Evolutionary conservation across 2,888 invertebrate genomes (phyloP).

Genomic region (Acrocyrtus sp.): DNA sequence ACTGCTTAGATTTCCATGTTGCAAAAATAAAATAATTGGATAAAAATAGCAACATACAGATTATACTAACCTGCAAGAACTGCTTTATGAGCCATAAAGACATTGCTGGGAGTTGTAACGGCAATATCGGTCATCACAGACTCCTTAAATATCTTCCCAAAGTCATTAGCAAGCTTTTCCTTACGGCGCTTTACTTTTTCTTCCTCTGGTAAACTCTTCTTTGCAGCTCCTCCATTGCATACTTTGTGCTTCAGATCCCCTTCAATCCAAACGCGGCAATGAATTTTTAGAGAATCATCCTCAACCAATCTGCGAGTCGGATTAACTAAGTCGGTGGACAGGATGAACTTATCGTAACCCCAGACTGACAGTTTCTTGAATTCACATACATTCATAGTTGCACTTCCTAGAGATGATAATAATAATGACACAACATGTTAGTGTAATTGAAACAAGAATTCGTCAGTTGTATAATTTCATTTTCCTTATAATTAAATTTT

Average conservation of each 20-base stretch:
- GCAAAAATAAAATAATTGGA: not conserved
- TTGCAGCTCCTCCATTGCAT: conserved; percentile 55
- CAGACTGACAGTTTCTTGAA: conserved; percentile 61
- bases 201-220: conserved; percentile 46
- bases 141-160: conserved; percentile 38
- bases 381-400: conserved; percentile 61
- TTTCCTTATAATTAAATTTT: too few species aligned
- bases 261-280: conserved; percentile 63
- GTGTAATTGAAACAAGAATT: too few species aligned
- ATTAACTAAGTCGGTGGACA: conserved; percentile 48
- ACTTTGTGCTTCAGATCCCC: conserved; percentile 59
- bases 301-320: conserved; percentile 56
- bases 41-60: not conserved
- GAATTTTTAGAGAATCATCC: conserved; percentile 59
- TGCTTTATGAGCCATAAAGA: conserved; percentile 61
- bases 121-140: conserved; percentile 52
- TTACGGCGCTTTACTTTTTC: conserved; percentile 45
- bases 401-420: conserved; percentile 58
- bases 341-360: conserved; percentile 62
- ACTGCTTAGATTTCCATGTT: not conserved
- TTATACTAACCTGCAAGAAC: conserved; percentile 56
- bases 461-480: too few species aligned
- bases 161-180: conserved; percentile 39
- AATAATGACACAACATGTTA: conserved; percentile 6
- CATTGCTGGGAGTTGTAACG: conserved; percentile 31